Percentiles rank a stretch among this genome's conserved stretches.
These are phyloP conservation scores for Manis crassicaudata DNA, from an alignment of 2,797 vertebrate genomes.

Conservation along the genomic window DNA sequence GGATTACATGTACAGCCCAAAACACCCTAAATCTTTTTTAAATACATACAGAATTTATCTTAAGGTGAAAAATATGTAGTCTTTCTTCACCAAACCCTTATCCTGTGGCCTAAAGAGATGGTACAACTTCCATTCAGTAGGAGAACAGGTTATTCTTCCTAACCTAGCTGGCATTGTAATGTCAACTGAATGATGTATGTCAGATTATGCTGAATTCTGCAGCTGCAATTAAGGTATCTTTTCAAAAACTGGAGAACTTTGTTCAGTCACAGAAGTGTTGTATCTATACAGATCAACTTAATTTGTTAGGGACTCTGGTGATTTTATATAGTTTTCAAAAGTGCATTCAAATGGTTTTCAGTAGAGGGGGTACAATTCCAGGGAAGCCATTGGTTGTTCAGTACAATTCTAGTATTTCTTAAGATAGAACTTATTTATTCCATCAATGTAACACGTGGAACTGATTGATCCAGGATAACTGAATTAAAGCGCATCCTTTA, in stretches of 20 bases:
- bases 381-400: not conserved
- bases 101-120: not conserved
- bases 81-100: not conserved
- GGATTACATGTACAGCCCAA: not conserved
- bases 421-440: not conserved
- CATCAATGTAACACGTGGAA: not conserved
- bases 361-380: not conserved
- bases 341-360: not conserved
- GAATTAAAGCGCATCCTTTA: not conserved
- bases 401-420: not conserved
- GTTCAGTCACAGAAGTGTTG: not conserved
- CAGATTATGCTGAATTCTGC: not conserved
- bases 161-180: not conserved
- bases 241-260: not conserved
- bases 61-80: not conserved
- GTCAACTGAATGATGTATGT: not conserved
- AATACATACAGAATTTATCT: not conserved
- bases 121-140: not conserved
- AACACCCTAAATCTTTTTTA: not conserved
- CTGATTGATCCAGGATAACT: not conserved
- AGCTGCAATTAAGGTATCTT: not conserved
- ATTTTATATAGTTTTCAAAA: not conserved
- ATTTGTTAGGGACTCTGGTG: not conserved
- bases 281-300: not conserved
- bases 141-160: not conserved